Evolutionary conservation across 2,888 invertebrate genomes (phyloP), one percentile per base, ranked within the genome.

Genomic region (Brenthis ino): DNA sequence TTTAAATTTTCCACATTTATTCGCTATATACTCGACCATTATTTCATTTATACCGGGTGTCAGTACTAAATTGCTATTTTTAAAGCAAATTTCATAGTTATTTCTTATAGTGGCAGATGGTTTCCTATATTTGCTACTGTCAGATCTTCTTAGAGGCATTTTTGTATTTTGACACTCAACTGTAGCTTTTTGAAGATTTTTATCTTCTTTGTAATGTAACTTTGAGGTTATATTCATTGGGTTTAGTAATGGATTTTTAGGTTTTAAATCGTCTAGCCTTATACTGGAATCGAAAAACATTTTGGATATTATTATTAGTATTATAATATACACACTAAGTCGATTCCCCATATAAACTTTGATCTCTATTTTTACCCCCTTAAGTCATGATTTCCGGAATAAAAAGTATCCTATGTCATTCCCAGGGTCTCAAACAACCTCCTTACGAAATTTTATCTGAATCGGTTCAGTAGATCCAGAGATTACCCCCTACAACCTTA

Each of bases 141-240:
- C 96, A 0, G 96, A 95, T 20, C 96, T 93, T 72, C 95, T 95
- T 1, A 96, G 87, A 0, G 94, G 90, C 1, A 93, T 90, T 82
- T 95, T 95, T 0, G 94, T 93, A 77, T 94, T 95, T 73, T 94
- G 94, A 76, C 96, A 96, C 43, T 96, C 95, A 2, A 97, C 95
- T 3, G 95, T 95, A 0, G 96, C 96, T 75, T 95, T 95, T 63
- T 95, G 95, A 6, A 98, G 87, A 37, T 95, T 95, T 79, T 95
- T 96, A 83, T 98, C 97, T 84, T 98, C 96, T 82, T 97, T 96
- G 81, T 96, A 96, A 79, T 96, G 96, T 50, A 97, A 85, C 82
- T 95, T 95, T 56, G 96, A 94, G 55, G 94, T 94, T 66, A 97
- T 95, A 76, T 94, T 93, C 75, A 96, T 85, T 64, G 94, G 94